Conservation (phyloP, 1,140 invertebrate species). For the Himalopsyche phryganea region DNA sequence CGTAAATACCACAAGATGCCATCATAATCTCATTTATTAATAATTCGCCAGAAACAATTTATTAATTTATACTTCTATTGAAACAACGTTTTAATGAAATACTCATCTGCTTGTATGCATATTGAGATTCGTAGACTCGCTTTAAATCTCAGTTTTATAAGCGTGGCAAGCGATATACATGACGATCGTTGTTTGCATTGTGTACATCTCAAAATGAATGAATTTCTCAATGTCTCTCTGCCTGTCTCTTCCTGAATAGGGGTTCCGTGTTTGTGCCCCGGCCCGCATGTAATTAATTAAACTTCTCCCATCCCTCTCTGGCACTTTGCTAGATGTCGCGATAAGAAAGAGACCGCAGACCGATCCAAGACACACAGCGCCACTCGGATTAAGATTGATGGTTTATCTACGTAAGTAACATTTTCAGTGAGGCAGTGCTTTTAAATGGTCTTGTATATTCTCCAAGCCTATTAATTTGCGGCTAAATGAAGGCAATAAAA, state of each 20-base stretch:
- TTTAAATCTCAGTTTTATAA: too few relatives aligned
- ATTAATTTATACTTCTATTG: too few relatives aligned
- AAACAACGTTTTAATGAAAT: too few relatives aligned
- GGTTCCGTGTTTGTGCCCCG: conserved; percentile 11
- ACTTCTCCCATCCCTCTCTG: conserved; percentile 2
- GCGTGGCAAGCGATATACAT: too few relatives aligned
- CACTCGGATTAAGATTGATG: conserved; percentile 18
- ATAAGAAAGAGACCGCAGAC: background rate
- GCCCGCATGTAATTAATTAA: conserved; percentile 20
- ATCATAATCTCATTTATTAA: too few relatives aligned
- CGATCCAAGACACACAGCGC: background rate
- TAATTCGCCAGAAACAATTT: too few relatives aligned
- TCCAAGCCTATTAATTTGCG: too few relatives aligned
- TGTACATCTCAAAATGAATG: conserved; percentile 2
- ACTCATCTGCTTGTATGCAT: too few relatives aligned
- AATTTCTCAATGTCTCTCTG: conserved; percentile 3
- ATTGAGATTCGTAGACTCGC: too few relatives aligned
- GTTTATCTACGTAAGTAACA: conserved; percentile 3
- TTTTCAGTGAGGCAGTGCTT: background rate
- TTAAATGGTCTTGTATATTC: too few relatives aligned
- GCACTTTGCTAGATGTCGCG: background rate
- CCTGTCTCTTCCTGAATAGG: conserved; percentile 5
- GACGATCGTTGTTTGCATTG: background rate
- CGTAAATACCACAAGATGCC: too few relatives aligned
- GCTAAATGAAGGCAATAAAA: too few relatives aligned